A percentile compares a stretch with the other conserved stretches of the same genome.
Evolutionary conservation across 2,888 invertebrate species (phyloP).

Genomic region (Syrphus vitripennis): DNA sequence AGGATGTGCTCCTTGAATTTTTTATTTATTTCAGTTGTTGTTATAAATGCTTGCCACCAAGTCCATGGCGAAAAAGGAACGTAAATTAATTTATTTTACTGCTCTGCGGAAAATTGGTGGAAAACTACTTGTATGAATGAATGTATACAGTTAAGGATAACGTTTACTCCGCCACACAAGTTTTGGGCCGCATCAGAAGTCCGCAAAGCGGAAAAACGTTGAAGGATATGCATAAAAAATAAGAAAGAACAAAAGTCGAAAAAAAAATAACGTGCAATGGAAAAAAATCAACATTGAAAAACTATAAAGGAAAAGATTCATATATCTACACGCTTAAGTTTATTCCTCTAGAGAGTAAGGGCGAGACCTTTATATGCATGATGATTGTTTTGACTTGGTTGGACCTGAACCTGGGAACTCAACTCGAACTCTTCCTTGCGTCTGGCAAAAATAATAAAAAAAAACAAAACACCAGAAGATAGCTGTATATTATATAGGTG

Average conservation of each 20-base stretch:
- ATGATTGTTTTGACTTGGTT: conserved; percentile 1
- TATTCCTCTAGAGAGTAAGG: conserved; percentile 22
- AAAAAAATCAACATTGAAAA: conserved; percentile 47
- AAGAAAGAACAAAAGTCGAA: conserved; percentile 7
- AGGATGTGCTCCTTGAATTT: conserved; percentile 68
- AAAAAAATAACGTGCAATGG: background rate
- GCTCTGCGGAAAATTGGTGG: conserved; percentile 70
- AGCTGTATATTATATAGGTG: background rate
- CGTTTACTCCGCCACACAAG: conserved; percentile 50
- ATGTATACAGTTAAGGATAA: background rate
- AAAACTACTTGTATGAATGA: conserved; percentile 46
- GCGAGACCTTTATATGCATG: conserved; percentile 1
- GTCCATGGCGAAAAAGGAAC: conserved; percentile 30
- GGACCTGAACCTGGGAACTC: background rate
- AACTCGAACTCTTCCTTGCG: background rate
- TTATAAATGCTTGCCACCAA: conserved; percentile 39
- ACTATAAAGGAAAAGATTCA: conserved; percentile 42
- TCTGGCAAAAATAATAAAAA: conserved; percentile 1
- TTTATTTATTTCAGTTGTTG: conserved; percentile 56
- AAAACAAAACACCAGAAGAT: background rate
- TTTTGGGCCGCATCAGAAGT: conserved; percentile 61
- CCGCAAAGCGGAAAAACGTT: conserved; percentile 65
- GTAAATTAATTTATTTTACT: conserved; percentile 70
- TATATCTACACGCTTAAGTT: conserved; percentile 7
- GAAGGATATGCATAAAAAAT: conserved; percentile 53